These are phyloP conservation scores for Cirrhinus mrigala DNA, from an alignment of 2,797 vertebrate genomes.

Conservation along the genomic window DNA sequence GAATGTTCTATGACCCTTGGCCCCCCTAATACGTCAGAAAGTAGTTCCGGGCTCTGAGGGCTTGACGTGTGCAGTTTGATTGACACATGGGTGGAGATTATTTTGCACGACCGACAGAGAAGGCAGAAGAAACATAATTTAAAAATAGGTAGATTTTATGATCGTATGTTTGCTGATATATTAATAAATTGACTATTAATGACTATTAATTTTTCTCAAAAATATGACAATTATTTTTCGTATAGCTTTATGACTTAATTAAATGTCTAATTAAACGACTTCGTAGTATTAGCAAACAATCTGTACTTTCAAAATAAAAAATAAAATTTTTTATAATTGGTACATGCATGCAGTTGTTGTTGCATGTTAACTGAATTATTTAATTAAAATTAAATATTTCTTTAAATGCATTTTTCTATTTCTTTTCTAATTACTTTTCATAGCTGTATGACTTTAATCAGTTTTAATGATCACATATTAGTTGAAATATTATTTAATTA, in stretches of 20 bases:
- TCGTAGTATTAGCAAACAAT: not conserved
- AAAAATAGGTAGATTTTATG: not conserved
- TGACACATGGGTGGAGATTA: not conserved
- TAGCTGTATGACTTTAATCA: not conserved
- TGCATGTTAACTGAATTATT: no score
- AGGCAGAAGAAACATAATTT: not conserved
- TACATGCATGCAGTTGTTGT: not conserved
- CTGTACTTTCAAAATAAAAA: not conserved
- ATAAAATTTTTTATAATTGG: not conserved
- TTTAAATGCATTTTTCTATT: not conserved
- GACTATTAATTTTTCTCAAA: not conserved
- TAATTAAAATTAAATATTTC: not conserved
- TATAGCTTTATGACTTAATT: not conserved
- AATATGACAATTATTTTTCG: not conserved
- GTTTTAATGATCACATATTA: not conserved
- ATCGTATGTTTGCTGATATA: not conserved
- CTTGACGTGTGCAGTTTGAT: not conserved
- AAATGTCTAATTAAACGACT: not conserved
- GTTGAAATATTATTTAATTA: not conserved
- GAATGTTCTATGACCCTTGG: conserved; percentile 74
- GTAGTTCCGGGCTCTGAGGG: conserved; percentile 31
- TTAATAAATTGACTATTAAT: not conserved
- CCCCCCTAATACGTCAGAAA: conserved; percentile 63
- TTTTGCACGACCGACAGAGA: not conserved
- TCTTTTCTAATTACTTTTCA: not conserved